Conservation (phyloP, 2,888 invertebrate genomes). For the Conops quadrifasciatus region DNA sequence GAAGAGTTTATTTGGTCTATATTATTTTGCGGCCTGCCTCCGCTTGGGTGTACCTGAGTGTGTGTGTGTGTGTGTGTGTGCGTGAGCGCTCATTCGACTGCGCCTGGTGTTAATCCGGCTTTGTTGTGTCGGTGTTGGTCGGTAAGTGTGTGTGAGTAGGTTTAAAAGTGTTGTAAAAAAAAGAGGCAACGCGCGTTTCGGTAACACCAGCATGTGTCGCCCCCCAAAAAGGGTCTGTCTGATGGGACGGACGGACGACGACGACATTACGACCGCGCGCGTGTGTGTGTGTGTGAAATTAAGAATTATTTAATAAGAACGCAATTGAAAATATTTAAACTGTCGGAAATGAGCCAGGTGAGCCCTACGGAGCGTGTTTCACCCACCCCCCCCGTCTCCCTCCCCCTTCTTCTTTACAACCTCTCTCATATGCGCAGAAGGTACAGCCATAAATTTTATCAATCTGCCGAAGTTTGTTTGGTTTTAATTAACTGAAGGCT, state of each 20-base stretch:
- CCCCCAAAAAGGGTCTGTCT: not conserved
- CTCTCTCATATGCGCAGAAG: not conserved
- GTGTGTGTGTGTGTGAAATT: not conserved
- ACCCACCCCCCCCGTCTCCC: too few species aligned
- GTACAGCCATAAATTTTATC: not conserved
- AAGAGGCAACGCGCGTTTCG: not conserved
- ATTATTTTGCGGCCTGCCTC: constrained; percentile 5
- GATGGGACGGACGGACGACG: too few species aligned
- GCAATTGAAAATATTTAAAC: not conserved
- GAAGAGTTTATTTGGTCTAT: constrained; percentile 13
- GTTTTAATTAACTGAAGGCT: constrained; percentile 66
- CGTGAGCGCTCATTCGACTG: not conserved
- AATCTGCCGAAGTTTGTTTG: constrained; percentile 59
- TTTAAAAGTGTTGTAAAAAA: constrained; percentile 13
- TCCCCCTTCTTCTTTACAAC: not conserved
- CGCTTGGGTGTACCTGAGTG: not conserved
- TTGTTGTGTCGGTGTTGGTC: constrained; percentile 1
- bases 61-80: not conserved
- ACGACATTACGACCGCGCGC: too few species aligned
- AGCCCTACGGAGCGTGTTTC: too few species aligned
- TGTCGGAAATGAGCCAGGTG: too few species aligned
- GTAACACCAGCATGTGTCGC: not conserved
- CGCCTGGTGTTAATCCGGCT: constrained; percentile 20
- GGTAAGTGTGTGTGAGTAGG: constrained; percentile 15
- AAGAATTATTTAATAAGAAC: not conserved